phyloP scores from a whole-genome alignment of 2,888 invertebrate species.

The Ernsta delagoae region DNA sequence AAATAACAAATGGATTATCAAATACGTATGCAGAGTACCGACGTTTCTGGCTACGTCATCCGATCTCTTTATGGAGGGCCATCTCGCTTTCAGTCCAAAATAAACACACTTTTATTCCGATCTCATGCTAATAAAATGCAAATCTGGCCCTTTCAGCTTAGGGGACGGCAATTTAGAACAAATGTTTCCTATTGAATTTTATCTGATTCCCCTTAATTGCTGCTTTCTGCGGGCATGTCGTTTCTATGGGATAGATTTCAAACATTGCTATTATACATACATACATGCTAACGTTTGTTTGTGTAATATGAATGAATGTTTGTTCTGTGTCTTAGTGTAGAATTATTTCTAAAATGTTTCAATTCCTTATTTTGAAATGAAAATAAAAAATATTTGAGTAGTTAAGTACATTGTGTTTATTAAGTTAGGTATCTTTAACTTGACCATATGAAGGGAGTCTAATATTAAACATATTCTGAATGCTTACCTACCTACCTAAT shows the following conservation, averaged over 20 bases:
- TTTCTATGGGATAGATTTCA: slow-evolving; percentile 1
- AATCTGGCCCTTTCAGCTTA: slow-evolving; percentile 76
- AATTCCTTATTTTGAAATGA: no score
- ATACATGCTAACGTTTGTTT: no score
- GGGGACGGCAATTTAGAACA: slow-evolving; percentile 66
- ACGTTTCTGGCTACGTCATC: slow-evolving; percentile 9
- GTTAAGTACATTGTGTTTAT: no score
- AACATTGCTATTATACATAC: background rate
- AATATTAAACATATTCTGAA: background rate
- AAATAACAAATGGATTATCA: slow-evolving; percentile 31
- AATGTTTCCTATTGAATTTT: slow-evolving; percentile 78
- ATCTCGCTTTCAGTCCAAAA: slow-evolving; percentile 67
- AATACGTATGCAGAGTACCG: slow-evolving; percentile 25
- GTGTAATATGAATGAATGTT: no score
- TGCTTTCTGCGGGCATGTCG: slow-evolving; percentile 30
- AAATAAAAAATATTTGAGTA: no score
- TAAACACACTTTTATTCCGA: slow-evolving; percentile 81
- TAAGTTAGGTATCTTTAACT: no score
- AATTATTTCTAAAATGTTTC: no score
- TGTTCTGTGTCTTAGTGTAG: no score
- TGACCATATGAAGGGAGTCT: no score
- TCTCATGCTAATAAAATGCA: slow-evolving; percentile 81
- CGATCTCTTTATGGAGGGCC: slow-evolving; percentile 28
- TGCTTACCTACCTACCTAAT: background rate
- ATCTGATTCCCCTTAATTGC: slow-evolving; percentile 74